Conservation (phyloP, 2,113 vertebrate genomes). For the Tachysurus fulvidraco region DNA sequence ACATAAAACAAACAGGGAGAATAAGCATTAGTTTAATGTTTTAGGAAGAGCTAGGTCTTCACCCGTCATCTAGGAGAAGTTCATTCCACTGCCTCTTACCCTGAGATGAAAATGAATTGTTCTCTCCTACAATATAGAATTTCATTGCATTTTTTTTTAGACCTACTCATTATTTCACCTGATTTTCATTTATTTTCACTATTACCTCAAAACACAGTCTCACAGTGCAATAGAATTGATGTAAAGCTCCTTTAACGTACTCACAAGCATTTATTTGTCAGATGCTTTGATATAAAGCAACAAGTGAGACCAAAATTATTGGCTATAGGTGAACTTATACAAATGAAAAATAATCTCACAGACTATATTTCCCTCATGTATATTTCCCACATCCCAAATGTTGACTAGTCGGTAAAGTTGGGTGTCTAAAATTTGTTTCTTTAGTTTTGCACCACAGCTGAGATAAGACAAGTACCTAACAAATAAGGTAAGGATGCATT, state of each 20-base stretch:
- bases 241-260: neutral
- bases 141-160: neutral
- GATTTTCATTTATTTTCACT: neutral
- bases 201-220: neutral
- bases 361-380: neutral
- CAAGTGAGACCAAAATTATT: neutral
- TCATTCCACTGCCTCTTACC: too few species aligned
- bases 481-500: neutral
- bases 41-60: too few species aligned
- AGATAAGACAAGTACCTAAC: neutral
- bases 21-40: too few species aligned
- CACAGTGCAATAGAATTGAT: neutral
- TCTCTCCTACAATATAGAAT: neutral
- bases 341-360: neutral
- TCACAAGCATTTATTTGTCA: neutral
- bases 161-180: neutral
- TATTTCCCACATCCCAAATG: neutral
- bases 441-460: neutral
- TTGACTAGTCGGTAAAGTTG: neutral
- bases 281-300: neutral
- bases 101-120: neutral
- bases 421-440: neutral
- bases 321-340: neutral
- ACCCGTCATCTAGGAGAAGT: too few species aligned
- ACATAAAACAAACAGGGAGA: too few species aligned